Percentiles rank a stretch among this genome's conserved stretches.
Conservation (phyloP, 1,140 invertebrate genomes). For the Cyclargus thomasi region DNA sequence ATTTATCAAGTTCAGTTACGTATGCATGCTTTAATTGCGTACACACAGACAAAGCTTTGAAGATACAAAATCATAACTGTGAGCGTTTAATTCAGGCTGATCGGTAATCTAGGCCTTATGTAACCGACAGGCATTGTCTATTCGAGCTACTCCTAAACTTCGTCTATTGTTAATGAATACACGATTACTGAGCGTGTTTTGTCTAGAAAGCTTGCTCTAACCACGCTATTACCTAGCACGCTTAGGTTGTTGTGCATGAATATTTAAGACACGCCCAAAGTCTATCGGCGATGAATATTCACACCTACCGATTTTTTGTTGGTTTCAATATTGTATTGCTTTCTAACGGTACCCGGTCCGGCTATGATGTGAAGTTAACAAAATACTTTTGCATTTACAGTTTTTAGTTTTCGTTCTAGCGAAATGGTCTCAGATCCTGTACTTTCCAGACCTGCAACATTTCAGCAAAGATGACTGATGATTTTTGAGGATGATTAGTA, state of each 20-base stretch:
- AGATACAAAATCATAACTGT: background rate
- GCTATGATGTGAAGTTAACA: no score
- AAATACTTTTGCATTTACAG: no score
- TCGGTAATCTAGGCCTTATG: background rate
- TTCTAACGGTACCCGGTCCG: no score
- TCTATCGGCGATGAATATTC: conserved; percentile 5
- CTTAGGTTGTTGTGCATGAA: background rate
- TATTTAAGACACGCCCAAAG: background rate
- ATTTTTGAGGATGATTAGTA: no score
- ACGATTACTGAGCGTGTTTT: conserved; percentile 7
- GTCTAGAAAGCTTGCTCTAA: background rate
- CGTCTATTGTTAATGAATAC: conserved; percentile 12
- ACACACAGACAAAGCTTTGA: conserved; percentile 6
- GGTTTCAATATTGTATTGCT: no score
- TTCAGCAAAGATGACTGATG: no score
- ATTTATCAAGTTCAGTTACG: background rate
- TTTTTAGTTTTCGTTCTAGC: no score
- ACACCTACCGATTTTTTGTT: no score
- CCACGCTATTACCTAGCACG: conserved; percentile 7
- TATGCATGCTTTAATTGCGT: background rate
- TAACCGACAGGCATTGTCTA: background rate
- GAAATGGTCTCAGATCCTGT: no score
- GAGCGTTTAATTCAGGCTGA: background rate
- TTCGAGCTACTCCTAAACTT: background rate
- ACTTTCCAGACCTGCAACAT: no score